Base-by-base conservation (phyloP, 1,140 invertebrate species). In the Druon quercuslanigerum region DNA sequence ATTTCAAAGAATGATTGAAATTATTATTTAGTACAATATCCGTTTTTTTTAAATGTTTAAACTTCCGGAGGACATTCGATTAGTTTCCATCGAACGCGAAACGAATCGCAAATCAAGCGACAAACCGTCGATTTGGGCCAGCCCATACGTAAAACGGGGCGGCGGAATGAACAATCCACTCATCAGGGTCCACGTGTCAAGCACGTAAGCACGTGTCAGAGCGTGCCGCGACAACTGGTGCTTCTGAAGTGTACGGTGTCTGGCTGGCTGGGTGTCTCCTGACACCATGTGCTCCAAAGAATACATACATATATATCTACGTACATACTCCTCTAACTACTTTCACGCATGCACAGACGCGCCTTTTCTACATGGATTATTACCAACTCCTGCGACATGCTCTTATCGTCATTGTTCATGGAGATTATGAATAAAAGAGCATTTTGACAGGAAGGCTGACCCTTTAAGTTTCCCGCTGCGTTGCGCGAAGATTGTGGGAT, bases 161-260 rank as follows among this genome's bases (percentile, higher is more conserved):
- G 84, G 86, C 80, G 87, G 88, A 90, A 91, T 90, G 90, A 91
- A 90, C 89, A 91, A 90, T 91, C 89, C 86, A 87, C 89, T 87
- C 89, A 73, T 86, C 77, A 85, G 76, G 70, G 84, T 81, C 83
- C 88, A 90, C 89, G 90, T 90, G 90, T 83, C 82, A 71, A 73
- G 84, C 90, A 91, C 90, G 90, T 91, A 71, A 73, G 84, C 90
- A 91, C 90, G 90, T 91, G 90, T 60, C 89, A 84, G 82, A 89
- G 83, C 84, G 88, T 90, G 89, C 79, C 83, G 73, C 79, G 76
- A 89, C 88, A 90, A 90, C 88, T 90, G 88, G 89, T 90, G 87
- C 87, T 84, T 88, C 78, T 57, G 74, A 78, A 76, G 71, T 81
- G 75, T 60, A 79, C 73, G 76, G 77, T 84, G 82, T 82, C 77